Percentiles rank a stretch among this genome's conserved stretches.
These are phyloP conservation scores for Macrobrachium nipponense DNA, from an alignment of 1,140 invertebrate genomes.

Conservation along the genomic window DNA sequence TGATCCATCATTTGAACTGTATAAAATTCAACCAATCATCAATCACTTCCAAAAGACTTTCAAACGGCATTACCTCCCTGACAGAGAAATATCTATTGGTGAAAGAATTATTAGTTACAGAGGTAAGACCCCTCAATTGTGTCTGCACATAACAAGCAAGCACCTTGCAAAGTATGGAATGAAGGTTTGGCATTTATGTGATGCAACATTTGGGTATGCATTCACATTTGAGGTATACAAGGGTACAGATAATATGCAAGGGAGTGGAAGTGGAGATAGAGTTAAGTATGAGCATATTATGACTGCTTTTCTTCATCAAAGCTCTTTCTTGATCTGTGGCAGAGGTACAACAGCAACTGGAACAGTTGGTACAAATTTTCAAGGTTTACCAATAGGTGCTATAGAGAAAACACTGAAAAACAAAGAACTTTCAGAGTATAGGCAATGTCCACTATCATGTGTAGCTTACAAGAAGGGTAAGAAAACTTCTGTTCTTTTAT, in stretches of 20 bases:
- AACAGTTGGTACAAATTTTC: slow-evolving; percentile 1
- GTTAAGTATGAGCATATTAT: slow-evolving; percentile 10
- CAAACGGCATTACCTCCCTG: background rate
- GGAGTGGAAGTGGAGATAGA: background rate
- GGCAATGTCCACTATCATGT: slow-evolving; percentile 16
- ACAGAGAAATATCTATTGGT: background rate
- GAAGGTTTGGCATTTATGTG: slow-evolving; percentile 20
- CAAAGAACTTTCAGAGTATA: background rate
- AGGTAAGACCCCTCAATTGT: slow-evolving; percentile 19
- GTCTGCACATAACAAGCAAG: slow-evolving; percentile 2
- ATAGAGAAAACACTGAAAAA: background rate
- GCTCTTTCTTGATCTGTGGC: slow-evolving; percentile 20
- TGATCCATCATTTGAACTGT: background rate
- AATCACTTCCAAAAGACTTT: background rate
- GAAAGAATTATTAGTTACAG: background rate
- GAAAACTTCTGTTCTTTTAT: slow-evolving; percentile 20
- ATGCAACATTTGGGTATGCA: background rate
- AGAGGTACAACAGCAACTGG: slow-evolving; percentile 19
- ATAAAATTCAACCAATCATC: slow-evolving; percentile 10
- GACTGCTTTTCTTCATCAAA: slow-evolving; percentile 19
- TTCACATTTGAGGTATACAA: slow-evolving; percentile 17
- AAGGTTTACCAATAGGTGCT: slow-evolving; percentile 2
- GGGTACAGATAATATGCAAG: background rate
- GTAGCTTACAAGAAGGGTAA: slow-evolving; percentile 24
- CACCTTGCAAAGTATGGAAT: background rate